Base-by-base conservation (phyloP, 2,888 invertebrate species). In the Tromatobia lineatoria region DNA sequence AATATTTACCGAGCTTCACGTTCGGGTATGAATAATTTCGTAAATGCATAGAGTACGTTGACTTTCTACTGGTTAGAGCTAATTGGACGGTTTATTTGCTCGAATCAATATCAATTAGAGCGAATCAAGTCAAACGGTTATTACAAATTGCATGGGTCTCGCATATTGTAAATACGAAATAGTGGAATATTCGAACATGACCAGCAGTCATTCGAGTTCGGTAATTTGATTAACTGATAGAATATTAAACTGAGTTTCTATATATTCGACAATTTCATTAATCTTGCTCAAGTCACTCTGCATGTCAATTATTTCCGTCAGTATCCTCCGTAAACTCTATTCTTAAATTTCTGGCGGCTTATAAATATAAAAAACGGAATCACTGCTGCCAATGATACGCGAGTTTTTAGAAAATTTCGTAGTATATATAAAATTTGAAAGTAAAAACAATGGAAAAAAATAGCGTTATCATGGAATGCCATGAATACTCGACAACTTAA, bases 51-150 rank as follows among this genome's bases (percentile, higher is more conserved):
- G 10, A 29, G 45, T 59, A 18, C 7, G 59, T 38, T 73, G 57
- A 42, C n/a, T 73, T 18, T 59, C 20, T 13, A 59, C 2, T 25
- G 25, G 57, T n/a, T 25, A 59, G 20, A 11, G 42, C 3, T 45
- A 45, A 29, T 45, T 45, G 73, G 45, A 59, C 73, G 59, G 25
- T 59, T 73, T 59, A 73, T 73, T 73, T 15, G 73, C 59, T 42
- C 45, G 11, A 29, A 29, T 57, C 3, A 34, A 61, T 7, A 61
- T 61, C 34, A 42, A 42, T 64, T n/a, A 13, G 34, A 59, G 34
- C 34, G 29, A n/a, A 59, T 59, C 29, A 59, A 34, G 2, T 59
- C 59, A 34, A 15, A 59, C 59, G 7, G 11, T n/a, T 34, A 59
- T 59, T 29, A 59, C 34, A 59, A 59, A 59, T n/a, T 59, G 59